Conservation (phyloP, 92 coral and sea anemone genomes). For the Porites lobata region DNA sequence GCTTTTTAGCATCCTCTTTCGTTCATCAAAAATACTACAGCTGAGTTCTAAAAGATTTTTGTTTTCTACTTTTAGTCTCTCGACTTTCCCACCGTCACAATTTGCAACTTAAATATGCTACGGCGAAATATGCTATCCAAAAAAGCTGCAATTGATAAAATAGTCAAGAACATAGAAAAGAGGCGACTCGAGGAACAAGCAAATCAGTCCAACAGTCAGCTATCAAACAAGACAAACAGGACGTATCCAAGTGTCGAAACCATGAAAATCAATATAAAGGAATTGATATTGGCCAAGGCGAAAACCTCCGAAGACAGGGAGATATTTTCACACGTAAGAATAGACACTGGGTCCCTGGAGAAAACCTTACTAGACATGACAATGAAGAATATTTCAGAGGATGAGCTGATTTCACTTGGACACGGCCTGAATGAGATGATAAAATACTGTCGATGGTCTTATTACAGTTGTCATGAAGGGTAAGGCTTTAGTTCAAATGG, state of each 20-base stretch:
- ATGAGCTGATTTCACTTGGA: slow-evolving; percentile 43
- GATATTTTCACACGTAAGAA: slow-evolving; percentile 34
- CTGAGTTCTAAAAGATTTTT: not conserved
- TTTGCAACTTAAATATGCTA: slow-evolving; percentile 78
- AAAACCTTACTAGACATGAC: slow-evolving; percentile 21
- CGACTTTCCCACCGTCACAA: slow-evolving; percentile 75
- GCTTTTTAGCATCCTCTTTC: not conserved
- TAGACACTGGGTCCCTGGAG: slow-evolving; percentile 43
- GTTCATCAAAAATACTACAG: not conserved
- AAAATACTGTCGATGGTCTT: slow-evolving; percentile 74
- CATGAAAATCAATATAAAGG: not conserved
- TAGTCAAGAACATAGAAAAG: not conserved
- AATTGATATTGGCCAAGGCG: slow-evolving; percentile 30
- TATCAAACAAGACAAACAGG: not conserved
- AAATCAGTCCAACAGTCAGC: not conserved
- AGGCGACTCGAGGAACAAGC: not conserved
- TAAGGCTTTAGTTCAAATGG: slow-evolving; percentile 1
- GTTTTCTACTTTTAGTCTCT: slow-evolving; percentile 34
- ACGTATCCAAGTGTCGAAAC: not conserved
- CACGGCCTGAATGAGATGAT: slow-evolving; percentile 71
- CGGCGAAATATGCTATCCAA: slow-evolving; percentile 12
- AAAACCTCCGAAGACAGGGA: slow-evolving; percentile 24
- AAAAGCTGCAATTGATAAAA: not conserved
- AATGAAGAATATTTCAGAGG: slow-evolving; percentile 40
- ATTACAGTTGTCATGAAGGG: slow-evolving; percentile 69